A percentile compares a stretch with the other conserved stretches of the same genome.
phyloP scores from a whole-genome alignment of 1,140 invertebrate species.

The Micrasema longulum region DNA sequence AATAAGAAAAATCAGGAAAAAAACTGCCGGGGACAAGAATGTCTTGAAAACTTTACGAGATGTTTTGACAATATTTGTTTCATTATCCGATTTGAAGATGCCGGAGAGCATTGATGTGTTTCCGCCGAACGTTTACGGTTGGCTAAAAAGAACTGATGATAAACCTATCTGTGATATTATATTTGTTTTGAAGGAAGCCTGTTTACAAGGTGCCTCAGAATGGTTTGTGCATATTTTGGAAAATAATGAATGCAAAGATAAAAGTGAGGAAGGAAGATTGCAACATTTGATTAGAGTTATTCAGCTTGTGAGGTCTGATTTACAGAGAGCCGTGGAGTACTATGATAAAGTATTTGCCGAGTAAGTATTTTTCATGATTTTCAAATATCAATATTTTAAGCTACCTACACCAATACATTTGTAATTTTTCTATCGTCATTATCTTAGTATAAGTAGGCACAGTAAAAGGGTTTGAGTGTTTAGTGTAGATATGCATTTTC shows the following conservation, averaged over 20 bases:
- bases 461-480: too few species aligned
- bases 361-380: conserved; percentile 72
- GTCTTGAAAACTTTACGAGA: conserved; percentile 75
- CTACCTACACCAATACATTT: too few species aligned
- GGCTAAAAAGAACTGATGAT: conserved; percentile 65
- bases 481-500: too few species aligned
- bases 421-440: too few species aligned
- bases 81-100: conserved; percentile 69
- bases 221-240: conserved; percentile 82
- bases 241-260: conserved; percentile 72
- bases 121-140: conserved; percentile 76
- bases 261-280: conserved; percentile 73
- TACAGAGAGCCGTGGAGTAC: conserved; percentile 83
- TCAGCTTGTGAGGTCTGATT: conserved; percentile 83
- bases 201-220: conserved; percentile 78
- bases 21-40: conserved; percentile 76
- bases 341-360: conserved; percentile 86
- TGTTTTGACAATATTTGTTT: conserved; percentile 76
- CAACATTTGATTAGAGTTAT: conserved; percentile 85
- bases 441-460: too few species aligned
- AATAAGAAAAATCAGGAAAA: conserved; percentile 80
- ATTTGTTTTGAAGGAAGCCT: conserved; percentile 74
- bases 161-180: conserved; percentile 70
- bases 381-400: too few species aligned
- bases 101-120: conserved; percentile 76